A percentile compares a stretch with the other conserved stretches of the same genome.
Evolutionary conservation across 2,888 invertebrate genomes (phyloP).

Genomic region (Lasioglossum morio): DNA sequence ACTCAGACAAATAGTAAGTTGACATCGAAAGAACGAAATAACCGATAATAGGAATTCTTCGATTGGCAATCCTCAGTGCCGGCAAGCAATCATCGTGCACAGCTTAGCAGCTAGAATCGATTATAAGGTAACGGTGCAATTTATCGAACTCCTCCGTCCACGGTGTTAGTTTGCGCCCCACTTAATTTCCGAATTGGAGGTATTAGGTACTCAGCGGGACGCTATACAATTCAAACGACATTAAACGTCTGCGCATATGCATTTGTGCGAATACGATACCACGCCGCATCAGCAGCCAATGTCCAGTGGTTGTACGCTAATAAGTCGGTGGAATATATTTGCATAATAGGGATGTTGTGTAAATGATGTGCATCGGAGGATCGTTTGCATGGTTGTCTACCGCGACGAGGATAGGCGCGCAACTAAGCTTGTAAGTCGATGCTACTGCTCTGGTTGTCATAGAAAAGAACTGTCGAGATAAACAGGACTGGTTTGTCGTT

Average conservation of each 20-base stretch:
- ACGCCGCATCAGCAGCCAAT: slow-evolving; percentile 1
- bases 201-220: background rate
- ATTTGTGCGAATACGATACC: background rate
- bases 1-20: background rate
- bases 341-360: slow-evolving; percentile 46
- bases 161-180: background rate
- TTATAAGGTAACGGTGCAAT: background rate
- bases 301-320: slow-evolving; percentile 20
- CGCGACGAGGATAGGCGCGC: slow-evolving; percentile 5
- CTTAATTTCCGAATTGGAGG: background rate
- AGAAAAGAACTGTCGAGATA: background rate
- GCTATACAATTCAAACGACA: background rate
- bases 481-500: background rate
- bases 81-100: background rate
- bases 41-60: background rate
- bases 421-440: slow-evolving; percentile 12
- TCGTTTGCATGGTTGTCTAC: slow-evolving; percentile 37
- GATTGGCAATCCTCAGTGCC: background rate
- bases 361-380: slow-evolving; percentile 36
- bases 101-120: background rate
- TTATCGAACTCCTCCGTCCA: background rate
- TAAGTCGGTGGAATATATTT: slow-evolving; percentile 47
- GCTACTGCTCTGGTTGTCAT: background rate
- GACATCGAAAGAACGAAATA: background rate
- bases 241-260: background rate